A percentile compares a stretch with the other conserved stretches of the same genome.
Evolutionary conservation across 2,797 vertebrate species (phyloP).

Genomic region (Anolis apletophallus): DNA sequence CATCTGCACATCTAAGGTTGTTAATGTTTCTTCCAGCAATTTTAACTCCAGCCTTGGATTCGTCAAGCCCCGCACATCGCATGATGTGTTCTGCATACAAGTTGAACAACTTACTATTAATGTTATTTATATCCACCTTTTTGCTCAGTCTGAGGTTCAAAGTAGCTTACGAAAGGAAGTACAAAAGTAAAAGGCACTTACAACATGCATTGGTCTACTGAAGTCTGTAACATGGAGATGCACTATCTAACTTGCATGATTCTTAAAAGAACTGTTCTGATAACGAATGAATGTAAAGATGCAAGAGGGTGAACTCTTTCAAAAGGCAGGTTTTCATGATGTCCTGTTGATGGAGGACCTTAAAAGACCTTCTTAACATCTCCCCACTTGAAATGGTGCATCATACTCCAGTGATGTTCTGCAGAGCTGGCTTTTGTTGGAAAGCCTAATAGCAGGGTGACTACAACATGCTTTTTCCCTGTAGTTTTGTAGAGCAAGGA

Average conservation of each 20-base stretch:
- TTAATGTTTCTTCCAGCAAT: no score
- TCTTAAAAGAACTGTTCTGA: neutral
- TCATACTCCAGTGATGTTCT: slow-evolving; percentile 66
- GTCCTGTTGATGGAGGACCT: slow-evolving; percentile 54
- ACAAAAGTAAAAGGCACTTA: no score
- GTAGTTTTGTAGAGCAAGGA: slow-evolving; percentile 69
- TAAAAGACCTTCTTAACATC: neutral
- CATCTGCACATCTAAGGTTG: no score
- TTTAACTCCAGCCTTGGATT: no score
- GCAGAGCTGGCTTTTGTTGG: slow-evolving; percentile 58
- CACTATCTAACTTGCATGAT: neutral
- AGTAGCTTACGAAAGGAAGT: no score
- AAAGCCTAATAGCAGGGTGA: slow-evolving; percentile 52
- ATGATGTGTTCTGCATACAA: no score
- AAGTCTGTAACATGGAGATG: neutral
- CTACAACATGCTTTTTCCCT: slow-evolving; percentile 11
- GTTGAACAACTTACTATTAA: no score
- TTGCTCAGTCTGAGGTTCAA: no score
- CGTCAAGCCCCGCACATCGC: no score
- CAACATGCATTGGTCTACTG: no score
- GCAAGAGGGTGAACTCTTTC: neutral
- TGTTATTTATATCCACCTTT: no score
- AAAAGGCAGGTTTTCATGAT: neutral
- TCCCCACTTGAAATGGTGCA: slow-evolving; percentile 40
- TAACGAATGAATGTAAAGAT: neutral